A percentile compares a stretch with the other conserved stretches of the same genome.
Conservation (phyloP, 1,140 invertebrate species). For the Ostrea edulis region DNA sequence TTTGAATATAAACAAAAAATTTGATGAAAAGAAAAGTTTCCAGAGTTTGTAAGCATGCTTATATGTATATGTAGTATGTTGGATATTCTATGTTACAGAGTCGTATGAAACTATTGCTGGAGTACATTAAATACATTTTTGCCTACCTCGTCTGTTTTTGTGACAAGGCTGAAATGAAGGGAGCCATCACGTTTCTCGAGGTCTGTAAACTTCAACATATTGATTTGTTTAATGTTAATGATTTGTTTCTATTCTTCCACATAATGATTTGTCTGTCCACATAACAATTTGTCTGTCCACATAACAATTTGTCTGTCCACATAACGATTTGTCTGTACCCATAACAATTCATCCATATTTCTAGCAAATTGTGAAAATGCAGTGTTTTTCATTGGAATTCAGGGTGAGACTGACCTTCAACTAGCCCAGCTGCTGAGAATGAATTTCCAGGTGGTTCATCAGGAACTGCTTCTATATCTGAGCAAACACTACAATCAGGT, state of each 20-base stretch:
- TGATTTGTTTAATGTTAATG: background rate
- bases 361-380: background rate
- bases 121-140: slow-evolving; percentile 78
- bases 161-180: slow-evolving; percentile 73
- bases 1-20: no score
- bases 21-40: no score
- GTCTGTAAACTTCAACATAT: slow-evolving; percentile 56
- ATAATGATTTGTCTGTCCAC: no score
- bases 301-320: no score
- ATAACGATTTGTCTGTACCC: no score
- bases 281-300: no score
- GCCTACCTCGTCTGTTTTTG: slow-evolving; percentile 78
- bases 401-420: slow-evolving; percentile 76
- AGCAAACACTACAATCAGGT: slow-evolving; percentile 77
- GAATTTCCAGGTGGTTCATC: slow-evolving; percentile 77
- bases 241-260: no score
- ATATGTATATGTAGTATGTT: no score
- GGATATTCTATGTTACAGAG: slow-evolving; percentile 59
- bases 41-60: no score
- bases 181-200: slow-evolving; percentile 76
- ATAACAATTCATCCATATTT: no score
- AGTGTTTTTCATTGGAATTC: slow-evolving; percentile 29
- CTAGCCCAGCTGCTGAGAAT: slow-evolving; percentile 74
- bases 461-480: slow-evolving; percentile 78
- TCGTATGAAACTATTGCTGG: slow-evolving; percentile 74